Conservation (phyloP, 1,140 invertebrate genomes). For the Marisa cornuarietis region DNA sequence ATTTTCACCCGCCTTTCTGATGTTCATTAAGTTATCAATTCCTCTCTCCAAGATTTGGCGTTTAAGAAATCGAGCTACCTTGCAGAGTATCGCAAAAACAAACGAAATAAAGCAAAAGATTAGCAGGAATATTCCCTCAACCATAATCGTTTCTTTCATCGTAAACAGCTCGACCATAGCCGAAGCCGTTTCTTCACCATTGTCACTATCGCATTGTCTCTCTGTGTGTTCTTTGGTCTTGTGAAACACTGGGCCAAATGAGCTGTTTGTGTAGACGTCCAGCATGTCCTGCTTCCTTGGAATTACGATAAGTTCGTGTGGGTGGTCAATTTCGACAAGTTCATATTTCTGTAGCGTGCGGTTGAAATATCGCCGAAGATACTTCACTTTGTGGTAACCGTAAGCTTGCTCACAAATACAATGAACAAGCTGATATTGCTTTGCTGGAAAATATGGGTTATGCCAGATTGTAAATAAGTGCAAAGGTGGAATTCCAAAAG, state of each 20-base stretch:
- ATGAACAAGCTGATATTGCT: neutral
- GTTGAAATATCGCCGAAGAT: conserved; percentile 11
- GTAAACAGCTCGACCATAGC: neutral
- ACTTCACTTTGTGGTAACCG: conserved; percentile 1
- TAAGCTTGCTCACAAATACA: conserved; percentile 16
- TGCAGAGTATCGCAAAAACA: neutral
- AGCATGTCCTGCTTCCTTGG: neutral
- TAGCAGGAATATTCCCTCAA: neutral
- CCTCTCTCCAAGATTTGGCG: neutral
- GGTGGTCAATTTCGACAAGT: conserved; percentile 12
- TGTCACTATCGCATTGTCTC: neutral
- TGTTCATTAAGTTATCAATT: neutral
- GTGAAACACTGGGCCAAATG: neutral
- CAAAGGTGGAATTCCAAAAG: neutral
- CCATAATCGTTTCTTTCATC: neutral
- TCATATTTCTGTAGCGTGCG: neutral
- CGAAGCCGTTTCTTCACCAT: neutral
- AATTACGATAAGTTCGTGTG: conserved; percentile 4
- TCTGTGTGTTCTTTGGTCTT: neutral
- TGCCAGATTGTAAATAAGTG: neutral
- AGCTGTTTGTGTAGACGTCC: neutral
- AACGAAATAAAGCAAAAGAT: neutral
- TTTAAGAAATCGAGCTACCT: neutral
- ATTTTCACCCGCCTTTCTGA: neutral
- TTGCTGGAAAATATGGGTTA: neutral